Base-by-base conservation (phyloP, 1,140 invertebrate species). In the Drosophila lini region DNA sequence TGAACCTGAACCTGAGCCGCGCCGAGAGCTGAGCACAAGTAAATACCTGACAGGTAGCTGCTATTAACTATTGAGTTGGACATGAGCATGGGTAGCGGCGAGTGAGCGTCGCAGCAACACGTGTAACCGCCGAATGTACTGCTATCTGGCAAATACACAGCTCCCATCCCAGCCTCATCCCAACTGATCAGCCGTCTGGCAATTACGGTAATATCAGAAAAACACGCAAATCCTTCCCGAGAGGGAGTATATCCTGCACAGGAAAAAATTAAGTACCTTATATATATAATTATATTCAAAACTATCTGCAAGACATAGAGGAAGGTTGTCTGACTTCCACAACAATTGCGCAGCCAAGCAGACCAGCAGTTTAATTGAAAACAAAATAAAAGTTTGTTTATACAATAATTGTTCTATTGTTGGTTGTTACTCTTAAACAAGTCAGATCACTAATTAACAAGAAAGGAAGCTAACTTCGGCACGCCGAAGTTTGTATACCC, bases 141-240 rank as follows among this genome's bases (percentile, higher is more conserved):
- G 50, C 50, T 53, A 82, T 82, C 80, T 79, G 74, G 15, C 16
- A 65, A 80, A 74, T 82, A 79, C 80, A 79, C 53, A 45, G 28
- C 60, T 63, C 65, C 67, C 75, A 80, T 64, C 82, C 77, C 78
- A 74, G 65, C 59, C 64, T 58, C 74, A 85, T 67, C 83, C 71
- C 78, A 81, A 75, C 79, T 68, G 82, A 86, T 88, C 83, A 38
- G 63, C 45, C 67, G 83, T 53, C 75, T 67, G 42, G 69, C 70
- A 74, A 78, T 81, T 81, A 71, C 75, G 41, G 64, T 86, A 82
- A 86, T 86, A 86, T 86, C 83, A 34, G 60, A 55, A 42, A 88
- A 77, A 63, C 83, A 86, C 76, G 83, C 83, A 64, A 86, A 75
- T 75, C 25, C 28, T 62, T 64, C 42, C n/a, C 22, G 22, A 57